Evolutionary conservation across 2,797 vertebrate species (phyloP), one percentile per base, ranked within the genome.

Genomic region (Takifugu ocellatus): DNA sequence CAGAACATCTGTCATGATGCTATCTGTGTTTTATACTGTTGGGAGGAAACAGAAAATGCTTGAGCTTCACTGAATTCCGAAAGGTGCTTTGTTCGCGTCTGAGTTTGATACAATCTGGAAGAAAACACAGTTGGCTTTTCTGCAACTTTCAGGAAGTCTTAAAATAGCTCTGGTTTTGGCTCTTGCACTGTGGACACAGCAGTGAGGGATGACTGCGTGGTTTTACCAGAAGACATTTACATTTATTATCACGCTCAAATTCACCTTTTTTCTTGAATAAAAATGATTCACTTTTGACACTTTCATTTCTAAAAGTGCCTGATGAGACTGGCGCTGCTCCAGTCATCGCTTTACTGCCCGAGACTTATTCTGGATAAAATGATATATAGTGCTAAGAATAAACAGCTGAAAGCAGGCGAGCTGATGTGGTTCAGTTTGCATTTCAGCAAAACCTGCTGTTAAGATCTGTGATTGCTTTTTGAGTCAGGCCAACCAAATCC

Each of bases 101-200:
- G 39, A 25, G 49, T 63, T 27, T 61, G 56, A 72, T 70, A 6
- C 27, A 47, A 51, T 74, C 67, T 63, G n/a, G 5, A 9, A 33
- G 11, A 29, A 43, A 51, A 56, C 71, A 68, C 66, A 62, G 66
- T 82, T 77, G 55, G 51, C 44, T 65, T 61, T 63, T 10, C 29
- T 49, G 4, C 45, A 26, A 54, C 63, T 52, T 58, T 63, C 74
- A 82, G 80, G 79, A 87, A 87, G 83, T 85, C 78, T 75, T 54
- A 68, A 74, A 69, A 81, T 79, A 79, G 73, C 9, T 59, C 47
- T 77, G 63, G 63, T 70, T 69, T 68, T 54, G 54, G 14, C 45
- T 63, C 54, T 49, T 65, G 59, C 25, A 2, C 27, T 25, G 36
- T 49, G 29, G 59, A 57, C 66, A 62, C n/a, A 21, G 31, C 39